Conservation (phyloP, 2,113 vertebrate genomes). For the Paracanthobrama guichenoti region DNA sequence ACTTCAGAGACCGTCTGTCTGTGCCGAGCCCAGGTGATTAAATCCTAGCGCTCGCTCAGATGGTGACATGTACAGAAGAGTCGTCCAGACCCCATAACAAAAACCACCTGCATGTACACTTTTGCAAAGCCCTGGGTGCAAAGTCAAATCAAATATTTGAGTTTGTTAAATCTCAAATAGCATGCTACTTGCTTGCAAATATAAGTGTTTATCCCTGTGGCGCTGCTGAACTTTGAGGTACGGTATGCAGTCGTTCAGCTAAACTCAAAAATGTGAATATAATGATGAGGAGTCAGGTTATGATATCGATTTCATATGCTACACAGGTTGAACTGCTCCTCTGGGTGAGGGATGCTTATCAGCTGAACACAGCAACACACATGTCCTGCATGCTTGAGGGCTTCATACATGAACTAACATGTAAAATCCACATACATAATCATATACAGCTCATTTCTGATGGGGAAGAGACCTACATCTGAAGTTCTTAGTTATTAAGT, state of each 20-base stretch:
- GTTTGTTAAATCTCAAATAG: background rate
- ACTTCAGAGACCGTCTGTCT: no score
- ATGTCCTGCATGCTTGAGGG: background rate
- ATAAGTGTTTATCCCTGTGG: constrained; percentile 34
- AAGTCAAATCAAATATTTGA: constrained; percentile 7
- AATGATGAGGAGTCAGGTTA: constrained; percentile 39
- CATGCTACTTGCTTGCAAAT: constrained; percentile 3
- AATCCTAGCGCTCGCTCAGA: background rate
- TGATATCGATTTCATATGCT: constrained; percentile 42
- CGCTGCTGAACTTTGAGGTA: background rate
- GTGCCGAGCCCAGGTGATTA: background rate
- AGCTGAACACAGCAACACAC: background rate
- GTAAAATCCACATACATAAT: background rate
- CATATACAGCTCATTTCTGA: background rate
- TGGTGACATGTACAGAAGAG: background rate
- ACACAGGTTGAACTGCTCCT: constrained; percentile 20
- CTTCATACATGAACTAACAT: constrained; percentile 19
- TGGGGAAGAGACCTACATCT: background rate
- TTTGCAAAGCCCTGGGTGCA: background rate
- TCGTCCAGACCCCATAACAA: background rate
- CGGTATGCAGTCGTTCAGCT: background rate
- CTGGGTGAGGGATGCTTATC: constrained; percentile 39
- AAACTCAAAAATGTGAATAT: constrained; percentile 50
- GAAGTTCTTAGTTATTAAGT: background rate
- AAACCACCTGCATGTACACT: background rate